Evolutionary conservation across 2,113 vertebrate species (phyloP), one percentile per base, ranked within the genome.

Genomic region (Nestor notabilis): DNA sequence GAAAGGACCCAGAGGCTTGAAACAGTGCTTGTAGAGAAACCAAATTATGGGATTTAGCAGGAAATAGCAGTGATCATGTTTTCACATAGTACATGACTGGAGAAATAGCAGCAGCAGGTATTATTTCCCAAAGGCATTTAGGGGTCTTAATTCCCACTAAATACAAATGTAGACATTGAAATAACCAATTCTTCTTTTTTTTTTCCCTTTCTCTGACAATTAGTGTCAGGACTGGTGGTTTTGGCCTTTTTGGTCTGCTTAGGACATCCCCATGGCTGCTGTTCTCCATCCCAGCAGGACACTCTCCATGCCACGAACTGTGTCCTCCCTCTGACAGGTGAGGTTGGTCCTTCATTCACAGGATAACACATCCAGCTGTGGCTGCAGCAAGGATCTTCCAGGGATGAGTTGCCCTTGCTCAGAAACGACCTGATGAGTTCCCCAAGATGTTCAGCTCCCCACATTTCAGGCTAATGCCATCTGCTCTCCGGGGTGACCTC

Each of bases 351-450:
- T 85, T 83, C 56, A 23, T 41, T 75, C 15, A 13, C 41, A 53
- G 0, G 0, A 9, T 0, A 74, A n/a, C 58, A 52, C 1, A 0
- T 17, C 12, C 75, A 66, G 35, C 19, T 44, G 16, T 0, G 0
- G 4, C 8, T 63, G 43, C 43, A 39, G 46, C 24, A 86, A 24
- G 20, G 9, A 10, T 44, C 29, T 71, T 47, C 24, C 60, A 75
- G 33, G 11, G 13, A 11, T 46, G 47, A 56, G 27, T 3, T 35
- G 9, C 15, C 13, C 3, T 83, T 16, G 1, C 33, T 87, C 39
- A 29, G 18, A 66, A 90, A 61, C 4, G 7, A 41, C 17, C 27
- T 8, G 11, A 8, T 29, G 70, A 55, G 11, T 14, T 90, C 23
- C 17, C 12, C 7, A 43, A 46, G 53, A 29, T 5, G 19, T 68